Evolutionary conservation across 2,888 invertebrate species (phyloP), one percentile per base, ranked within the genome.

Genomic region (Deroplatys truncata): DNA sequence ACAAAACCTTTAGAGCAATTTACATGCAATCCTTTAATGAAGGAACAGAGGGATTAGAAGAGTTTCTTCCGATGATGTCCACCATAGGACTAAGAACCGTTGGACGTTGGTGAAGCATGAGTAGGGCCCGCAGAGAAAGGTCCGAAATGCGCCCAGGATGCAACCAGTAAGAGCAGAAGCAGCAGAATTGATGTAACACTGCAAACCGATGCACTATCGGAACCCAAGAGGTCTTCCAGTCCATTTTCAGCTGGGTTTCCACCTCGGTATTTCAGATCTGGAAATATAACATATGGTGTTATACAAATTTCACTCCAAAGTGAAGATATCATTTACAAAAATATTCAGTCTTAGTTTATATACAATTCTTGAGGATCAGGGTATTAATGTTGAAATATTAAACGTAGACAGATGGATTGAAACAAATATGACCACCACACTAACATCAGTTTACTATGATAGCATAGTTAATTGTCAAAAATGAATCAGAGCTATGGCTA

Each of bases 221-320:
- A 72, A 4, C 56, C 56, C 56, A 72, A 72, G 7, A 72, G 56
- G 9, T 72, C 56, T 25, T 87, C 87, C 43, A 87, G 28, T 13
- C 35, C 83, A 28, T 87, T 87, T 28, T 87, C 87, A 28, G 35
- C 83, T 28, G 83, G 87, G 82, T 87, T 87, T 10, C 87, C 87
- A 82, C 87, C 87, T 82, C 83, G 82, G n/a, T 82, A 28, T 43
- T 87, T 87, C 87, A 87, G 29, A 83, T 87, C 87, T 87, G 83
- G 0, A 87, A 87, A 43, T 43, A 43, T 0, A 43, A 13, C 1
- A 10, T 7, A 43, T 13, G 1, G 43, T 43, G 13, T 13, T 43
- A 8, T 8, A 35, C 35, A 8, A 35, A 35, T 8, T 8, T 0
- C 35, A 35, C 0, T 35, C 7, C 35, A 35, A 35, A 4, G 8